These are phyloP conservation scores for Lepidocolaptes lacrymiger DNA, from an alignment of 2,797 vertebrate species.

Conservation along the genomic window DNA sequence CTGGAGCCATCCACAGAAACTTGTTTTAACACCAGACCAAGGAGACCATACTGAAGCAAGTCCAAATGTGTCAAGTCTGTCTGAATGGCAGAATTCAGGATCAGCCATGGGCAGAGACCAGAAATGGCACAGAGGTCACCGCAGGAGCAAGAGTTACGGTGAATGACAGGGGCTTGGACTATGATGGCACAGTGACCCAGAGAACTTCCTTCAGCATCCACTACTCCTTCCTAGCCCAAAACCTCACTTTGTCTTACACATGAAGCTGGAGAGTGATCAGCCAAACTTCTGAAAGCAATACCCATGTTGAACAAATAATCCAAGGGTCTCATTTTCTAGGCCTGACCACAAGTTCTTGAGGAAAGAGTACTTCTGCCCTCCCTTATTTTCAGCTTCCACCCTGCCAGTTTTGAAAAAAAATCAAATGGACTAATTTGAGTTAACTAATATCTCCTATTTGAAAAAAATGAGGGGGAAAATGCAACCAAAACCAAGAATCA, in stretches of 20 bases:
- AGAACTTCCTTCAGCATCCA: not conserved
- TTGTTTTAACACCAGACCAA: not conserved
- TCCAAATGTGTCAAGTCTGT: fast-evolving
- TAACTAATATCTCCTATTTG: not conserved
- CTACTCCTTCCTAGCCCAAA: not conserved
- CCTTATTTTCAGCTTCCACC: not conserved
- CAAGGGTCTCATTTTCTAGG: not conserved
- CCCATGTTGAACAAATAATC: not conserved
- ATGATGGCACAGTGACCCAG: not conserved
- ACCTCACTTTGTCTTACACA: fast-evolving
- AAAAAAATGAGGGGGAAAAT: not conserved
- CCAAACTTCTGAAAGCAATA: not conserved
- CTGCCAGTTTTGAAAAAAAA: not conserved
- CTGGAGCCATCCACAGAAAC: not conserved
- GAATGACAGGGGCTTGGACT: not conserved
- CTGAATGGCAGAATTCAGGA: not conserved
- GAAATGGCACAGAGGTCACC: not conserved
- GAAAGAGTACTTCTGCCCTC: not conserved
- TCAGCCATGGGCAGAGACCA: not conserved
- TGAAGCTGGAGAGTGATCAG: not conserved
- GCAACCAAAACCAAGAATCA: not conserved
- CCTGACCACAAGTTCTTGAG: not conserved
- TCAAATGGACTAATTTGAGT: not conserved
- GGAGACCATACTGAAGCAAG: not conserved
- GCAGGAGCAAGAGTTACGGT: not conserved